Percentiles rank a stretch among this genome's conserved stretches.
These are phyloP conservation scores for Enoplosus armatus DNA, from an alignment of 2,797 vertebrate genomes.

Conservation along the genomic window DNA sequence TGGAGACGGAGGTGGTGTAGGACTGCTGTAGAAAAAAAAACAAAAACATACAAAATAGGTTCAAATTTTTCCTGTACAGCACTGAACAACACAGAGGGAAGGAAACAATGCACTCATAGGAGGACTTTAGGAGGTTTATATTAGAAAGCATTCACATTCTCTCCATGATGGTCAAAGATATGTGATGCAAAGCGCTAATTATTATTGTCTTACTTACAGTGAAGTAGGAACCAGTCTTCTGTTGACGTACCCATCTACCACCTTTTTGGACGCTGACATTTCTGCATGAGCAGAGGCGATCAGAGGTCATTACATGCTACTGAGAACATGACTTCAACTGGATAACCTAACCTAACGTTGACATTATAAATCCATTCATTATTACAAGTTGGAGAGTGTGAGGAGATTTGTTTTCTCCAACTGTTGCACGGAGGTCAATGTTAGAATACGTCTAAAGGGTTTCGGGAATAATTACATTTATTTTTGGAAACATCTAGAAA, in stretches of 20 bases:
- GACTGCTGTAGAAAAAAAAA: slow-evolving; percentile 19
- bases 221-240: neutral
- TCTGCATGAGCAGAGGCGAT: slow-evolving; percentile 28
- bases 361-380: neutral
- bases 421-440: neutral
- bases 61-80: neutral
- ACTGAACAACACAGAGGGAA: neutral
- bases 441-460: neutral
- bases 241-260: neutral
- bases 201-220: slow-evolving; percentile 45
- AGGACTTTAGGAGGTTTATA: neutral
- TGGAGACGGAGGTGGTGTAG: slow-evolving; percentile 65
- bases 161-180: neutral
- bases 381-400: neutral
- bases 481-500: neutral
- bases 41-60: neutral
- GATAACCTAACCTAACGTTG: neutral
- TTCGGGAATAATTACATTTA: neutral
- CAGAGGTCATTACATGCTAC: neutral
- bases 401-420: neutral
- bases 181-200: neutral
- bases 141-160: neutral
- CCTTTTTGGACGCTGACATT: neutral
- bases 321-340: neutral
- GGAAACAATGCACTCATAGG: neutral